Evolutionary conservation across 1,140 invertebrate genomes (phyloP).

Genomic region (Hypothenemus hampei): DNA sequence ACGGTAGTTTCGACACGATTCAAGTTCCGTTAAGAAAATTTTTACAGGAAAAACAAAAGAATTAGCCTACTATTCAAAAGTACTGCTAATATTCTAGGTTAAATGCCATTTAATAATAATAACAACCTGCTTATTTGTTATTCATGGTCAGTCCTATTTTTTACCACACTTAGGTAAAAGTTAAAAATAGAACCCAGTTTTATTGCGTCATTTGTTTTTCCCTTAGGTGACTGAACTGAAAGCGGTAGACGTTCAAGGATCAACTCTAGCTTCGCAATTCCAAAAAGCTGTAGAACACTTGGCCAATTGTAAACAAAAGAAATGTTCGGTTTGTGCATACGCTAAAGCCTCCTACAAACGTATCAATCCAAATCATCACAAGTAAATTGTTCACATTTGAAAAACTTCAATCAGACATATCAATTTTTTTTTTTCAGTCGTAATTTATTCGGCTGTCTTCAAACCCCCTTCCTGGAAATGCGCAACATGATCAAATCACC

Average conservation of each 20-base stretch:
- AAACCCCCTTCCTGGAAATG: constrained; percentile 53
- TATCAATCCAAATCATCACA: constrained; percentile 44
- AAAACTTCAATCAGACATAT: too few relatives aligned
- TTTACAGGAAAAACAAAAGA: too few relatives aligned
- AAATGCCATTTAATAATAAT: too few relatives aligned
- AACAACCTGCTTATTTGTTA: too few relatives aligned
- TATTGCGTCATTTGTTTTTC: too few relatives aligned
- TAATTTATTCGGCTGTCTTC: constrained; percentile 57
- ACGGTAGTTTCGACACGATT: too few relatives aligned
- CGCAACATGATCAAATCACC: constrained; percentile 52
- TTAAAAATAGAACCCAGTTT: too few relatives aligned
- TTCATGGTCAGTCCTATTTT: too few relatives aligned
- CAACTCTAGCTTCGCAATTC: constrained; percentile 48
- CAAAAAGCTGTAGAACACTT: constrained; percentile 52
- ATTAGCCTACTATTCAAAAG: too few relatives aligned
- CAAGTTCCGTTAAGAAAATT: too few relatives aligned
- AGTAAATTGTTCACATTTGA: constrained; percentile 53
- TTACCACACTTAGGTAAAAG: too few relatives aligned
- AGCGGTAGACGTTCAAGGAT: constrained; percentile 39
- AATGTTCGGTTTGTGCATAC: constrained; percentile 59
- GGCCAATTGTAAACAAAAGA: constrained; percentile 50
- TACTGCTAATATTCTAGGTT: too few relatives aligned
- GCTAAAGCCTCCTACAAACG: constrained; percentile 56
- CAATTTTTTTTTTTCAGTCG: constrained; percentile 43
- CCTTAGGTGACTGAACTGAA: constrained; percentile 34